phyloP scores from a whole-genome alignment of 1,140 invertebrate genomes.

The Atopsyche davidsoni region DNA sequence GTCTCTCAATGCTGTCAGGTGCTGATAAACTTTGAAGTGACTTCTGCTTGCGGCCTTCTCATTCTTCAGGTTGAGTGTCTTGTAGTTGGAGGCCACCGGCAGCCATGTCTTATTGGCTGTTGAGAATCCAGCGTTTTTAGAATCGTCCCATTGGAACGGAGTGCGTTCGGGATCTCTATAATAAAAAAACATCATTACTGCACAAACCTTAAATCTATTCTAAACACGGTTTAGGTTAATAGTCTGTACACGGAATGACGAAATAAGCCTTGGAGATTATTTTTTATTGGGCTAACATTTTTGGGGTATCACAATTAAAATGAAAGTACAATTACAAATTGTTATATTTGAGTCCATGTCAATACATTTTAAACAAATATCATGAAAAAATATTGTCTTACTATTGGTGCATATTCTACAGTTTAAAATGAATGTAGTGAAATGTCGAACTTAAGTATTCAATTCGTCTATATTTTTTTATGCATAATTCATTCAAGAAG shows the following conservation, averaged over 20 bases:
- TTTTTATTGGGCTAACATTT: neutral
- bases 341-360: neutral
- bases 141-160: conserved; percentile 58
- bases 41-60: conserved; percentile 37
- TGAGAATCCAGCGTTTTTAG: conserved; percentile 51
- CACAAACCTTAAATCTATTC: too few species aligned
- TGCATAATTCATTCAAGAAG: too few species aligned
- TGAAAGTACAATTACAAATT: neutral
- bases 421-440: neutral
- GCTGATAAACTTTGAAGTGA: conserved; percentile 44
- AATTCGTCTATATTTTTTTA: neutral
- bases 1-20: conserved; percentile 33
- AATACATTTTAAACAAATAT: neutral
- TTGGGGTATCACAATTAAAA: neutral
- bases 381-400: too few species aligned
- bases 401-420: neutral
- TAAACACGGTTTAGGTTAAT: too few species aligned
- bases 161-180: conserved; percentile 52
- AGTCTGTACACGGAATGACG: too few species aligned
- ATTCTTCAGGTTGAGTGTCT: conserved; percentile 45
- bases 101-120: conserved; percentile 53
- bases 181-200: neutral
- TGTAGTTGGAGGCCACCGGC: conserved; percentile 55
- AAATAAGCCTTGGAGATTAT: too few species aligned
- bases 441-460: neutral